phyloP scores from a whole-genome alignment of 1,140 invertebrate species.

The Cataglyphis hispanica region DNA sequence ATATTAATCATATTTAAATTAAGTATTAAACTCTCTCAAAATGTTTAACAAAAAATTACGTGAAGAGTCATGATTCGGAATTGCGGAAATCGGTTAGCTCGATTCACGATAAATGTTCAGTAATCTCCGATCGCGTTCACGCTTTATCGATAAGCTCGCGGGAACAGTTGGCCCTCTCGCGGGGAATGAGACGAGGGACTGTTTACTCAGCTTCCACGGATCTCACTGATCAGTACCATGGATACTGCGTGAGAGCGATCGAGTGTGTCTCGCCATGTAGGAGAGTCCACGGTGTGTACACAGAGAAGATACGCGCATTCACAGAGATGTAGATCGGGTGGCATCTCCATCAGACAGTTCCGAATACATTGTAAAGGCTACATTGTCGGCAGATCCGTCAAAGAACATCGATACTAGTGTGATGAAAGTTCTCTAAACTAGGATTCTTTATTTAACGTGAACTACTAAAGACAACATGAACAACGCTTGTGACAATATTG shows the following conservation, averaged over 20 bases:
- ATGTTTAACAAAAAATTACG: neutral
- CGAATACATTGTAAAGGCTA: conserved; percentile 4
- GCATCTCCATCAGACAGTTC: neutral
- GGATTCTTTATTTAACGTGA: conserved; percentile 44
- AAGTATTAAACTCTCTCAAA: neutral
- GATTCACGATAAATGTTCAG: neutral
- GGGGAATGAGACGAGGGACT: neutral
- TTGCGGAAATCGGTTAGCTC: conserved; percentile 4
- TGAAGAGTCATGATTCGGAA: neutral
- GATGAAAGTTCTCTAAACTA: neutral
- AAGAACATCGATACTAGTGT: conserved; percentile 36
- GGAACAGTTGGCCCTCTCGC: conserved; percentile 18
- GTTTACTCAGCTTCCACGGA: conserved; percentile 47
- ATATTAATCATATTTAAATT: conserved; percentile 23
- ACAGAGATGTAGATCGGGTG: conserved; percentile 14
- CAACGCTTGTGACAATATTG: neutral
- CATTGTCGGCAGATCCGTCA: neutral
- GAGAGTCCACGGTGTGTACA: conserved; percentile 39
- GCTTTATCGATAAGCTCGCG: conserved; percentile 47
- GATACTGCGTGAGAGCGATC: conserved; percentile 30
- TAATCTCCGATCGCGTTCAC: conserved; percentile 36
- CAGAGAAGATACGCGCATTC: conserved; percentile 38
- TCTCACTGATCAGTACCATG: conserved; percentile 40
- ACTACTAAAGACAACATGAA: neutral
- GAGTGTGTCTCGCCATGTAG: conserved; percentile 22